A percentile compares a stretch with the other conserved stretches of the same genome.
These are phyloP conservation scores for Synanceia verrucosa DNA, from an alignment of 2,797 vertebrate species.

Conservation along the genomic window DNA sequence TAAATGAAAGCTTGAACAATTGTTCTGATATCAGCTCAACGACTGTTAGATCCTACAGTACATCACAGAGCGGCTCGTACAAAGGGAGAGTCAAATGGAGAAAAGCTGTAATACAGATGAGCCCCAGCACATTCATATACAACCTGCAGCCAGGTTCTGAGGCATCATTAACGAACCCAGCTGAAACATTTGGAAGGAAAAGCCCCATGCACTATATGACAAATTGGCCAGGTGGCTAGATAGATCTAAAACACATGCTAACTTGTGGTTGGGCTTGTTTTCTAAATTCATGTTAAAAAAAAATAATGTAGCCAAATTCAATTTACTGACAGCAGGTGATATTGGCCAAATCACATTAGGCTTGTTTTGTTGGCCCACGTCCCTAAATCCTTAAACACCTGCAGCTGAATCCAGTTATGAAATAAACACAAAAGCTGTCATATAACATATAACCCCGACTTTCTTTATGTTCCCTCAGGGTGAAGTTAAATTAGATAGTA, in stretches of 20 bases:
- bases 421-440: conserved; percentile 53
- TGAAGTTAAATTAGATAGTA: conserved; percentile 60
- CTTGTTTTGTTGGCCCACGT: conserved; percentile 27
- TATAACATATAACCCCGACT: neutral
- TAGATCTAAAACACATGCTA: conserved; percentile 4
- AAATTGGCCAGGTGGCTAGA: conserved; percentile 13
- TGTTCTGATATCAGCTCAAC: conserved; percentile 43
- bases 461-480: neutral
- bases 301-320: conserved; percentile 32
- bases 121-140: conserved; percentile 1
- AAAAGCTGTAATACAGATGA: conserved; percentile 35
- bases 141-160: conserved; percentile 3
- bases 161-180: conserved; percentile 16
- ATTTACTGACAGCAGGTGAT: conserved; percentile 37
- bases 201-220: neutral
- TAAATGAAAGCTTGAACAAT: conserved; percentile 62
- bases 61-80: conserved; percentile 24
- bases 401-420: conserved; percentile 61
- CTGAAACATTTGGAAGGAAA: conserved; percentile 18
- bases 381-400: conserved; percentile 59
- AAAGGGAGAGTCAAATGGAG: conserved; percentile 28
- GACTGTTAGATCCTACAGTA: conserved; percentile 29
- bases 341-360: conserved; percentile 49
- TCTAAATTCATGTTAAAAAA: conserved; percentile 31
- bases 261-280: conserved; percentile 11